Conservation (phyloP, 2,797 vertebrate genomes). For the Sebastes matsubarae region DNA sequence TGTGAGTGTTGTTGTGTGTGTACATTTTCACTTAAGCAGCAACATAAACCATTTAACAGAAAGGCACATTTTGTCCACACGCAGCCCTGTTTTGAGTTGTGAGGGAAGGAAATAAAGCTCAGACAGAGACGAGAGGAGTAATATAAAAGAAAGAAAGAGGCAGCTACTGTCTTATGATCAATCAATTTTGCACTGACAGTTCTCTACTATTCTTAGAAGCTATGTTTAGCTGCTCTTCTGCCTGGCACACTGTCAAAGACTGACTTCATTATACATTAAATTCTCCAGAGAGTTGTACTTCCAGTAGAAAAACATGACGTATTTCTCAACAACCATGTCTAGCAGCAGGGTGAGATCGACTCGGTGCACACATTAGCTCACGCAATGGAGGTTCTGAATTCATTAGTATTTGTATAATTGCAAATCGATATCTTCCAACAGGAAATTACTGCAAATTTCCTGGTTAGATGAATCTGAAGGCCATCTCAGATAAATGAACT, state of each 20-base stretch:
- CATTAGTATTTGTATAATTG: slow-evolving; percentile 6
- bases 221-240: slow-evolving; percentile 64
- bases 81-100: not conserved
- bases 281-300: slow-evolving; percentile 37
- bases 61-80: slow-evolving; percentile 4
- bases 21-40: slow-evolving; percentile 7
- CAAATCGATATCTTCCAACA: slow-evolving; percentile 23
- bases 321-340: slow-evolving; percentile 19
- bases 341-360: not conserved
- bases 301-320: slow-evolving; percentile 30
- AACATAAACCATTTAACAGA: slow-evolving; percentile 12
- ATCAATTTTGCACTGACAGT: slow-evolving; percentile 58
- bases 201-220: slow-evolving; percentile 57
- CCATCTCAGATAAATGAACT: not conserved
- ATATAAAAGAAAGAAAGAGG: slow-evolving; percentile 18
- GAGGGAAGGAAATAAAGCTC: slow-evolving; percentile 5
- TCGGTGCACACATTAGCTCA: not conserved
- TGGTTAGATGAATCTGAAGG: not conserved
- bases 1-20: not conserved
- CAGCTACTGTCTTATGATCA: slow-evolving; percentile 55
- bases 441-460: slow-evolving; percentile 23
- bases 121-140: not conserved
- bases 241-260: slow-evolving; percentile 53
- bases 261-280: slow-evolving; percentile 61
- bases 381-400: not conserved